Base-by-base conservation (phyloP, 1,140 invertebrate genomes). In the Lucilia cuprina region DNA sequence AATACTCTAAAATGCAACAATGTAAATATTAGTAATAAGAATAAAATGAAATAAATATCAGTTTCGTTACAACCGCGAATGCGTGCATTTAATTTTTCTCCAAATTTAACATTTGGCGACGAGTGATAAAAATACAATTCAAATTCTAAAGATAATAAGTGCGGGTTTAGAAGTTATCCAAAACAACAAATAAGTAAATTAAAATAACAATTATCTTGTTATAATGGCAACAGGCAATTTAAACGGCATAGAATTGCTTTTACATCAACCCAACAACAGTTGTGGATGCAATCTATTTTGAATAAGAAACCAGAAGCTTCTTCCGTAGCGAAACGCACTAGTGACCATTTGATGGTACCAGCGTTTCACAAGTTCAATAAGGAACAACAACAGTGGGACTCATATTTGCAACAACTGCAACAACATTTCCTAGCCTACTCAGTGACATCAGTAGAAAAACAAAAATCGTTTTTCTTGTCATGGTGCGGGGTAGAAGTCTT, bases 401-500 rank as follows among this genome's bases (percentile, higher is more conserved):
- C 74, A 25, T 83, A 83, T 78, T 50, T 83, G 41, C 25, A 75
- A 30, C 83, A 83, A n/a, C 13, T 83, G 34, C 7, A 83, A 12
- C 83, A 83, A 25, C 83, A 83, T 30, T 83, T 77, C 35, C 4
- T 34, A 25, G 83, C 35, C 12, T 83, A 83, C 70, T 25, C 35
- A 2, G 83, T 77, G 3, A 75, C 41, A 17, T 30, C n/a, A 0
- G 2, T 35, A 49, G 41, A 83, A 19, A 75, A 83, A 30, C 19
- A 83, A 60, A 75, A 50, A 83, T 75, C 35, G n/a, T 83, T 83
- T 83, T 83, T 83, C 41, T 19, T 85, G 14, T 82, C 75, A 17
- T 83, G 84, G 84, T 70, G 78, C 35, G 77, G 80, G n/a, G 35
- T 25, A 55, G 85, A 83, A 47, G 14, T 82, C 5, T 86, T 85